These are phyloP conservation scores for Limnodromus scolopaceus DNA, from an alignment of 2,797 vertebrate species.

Conservation along the genomic window DNA sequence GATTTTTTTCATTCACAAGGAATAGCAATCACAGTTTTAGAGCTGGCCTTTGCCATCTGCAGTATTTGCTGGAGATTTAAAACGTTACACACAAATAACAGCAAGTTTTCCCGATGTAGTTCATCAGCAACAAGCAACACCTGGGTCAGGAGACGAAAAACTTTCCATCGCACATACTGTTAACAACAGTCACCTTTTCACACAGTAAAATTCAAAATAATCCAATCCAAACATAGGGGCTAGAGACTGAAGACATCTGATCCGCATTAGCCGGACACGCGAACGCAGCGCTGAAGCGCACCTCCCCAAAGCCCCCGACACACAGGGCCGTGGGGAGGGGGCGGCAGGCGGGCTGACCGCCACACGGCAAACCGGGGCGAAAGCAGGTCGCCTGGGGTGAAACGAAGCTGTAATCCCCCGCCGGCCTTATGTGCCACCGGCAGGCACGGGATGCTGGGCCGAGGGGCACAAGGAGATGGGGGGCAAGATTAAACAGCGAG, in stretches of 20 bases:
- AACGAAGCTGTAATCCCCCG: background rate
- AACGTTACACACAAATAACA: background rate
- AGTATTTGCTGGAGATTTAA: background rate
- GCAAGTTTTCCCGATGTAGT: background rate
- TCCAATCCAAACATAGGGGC: background rate
- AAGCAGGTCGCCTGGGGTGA: background rate
- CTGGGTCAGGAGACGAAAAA: background rate
- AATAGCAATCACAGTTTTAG: background rate
- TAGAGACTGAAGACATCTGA: background rate
- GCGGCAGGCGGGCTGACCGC: background rate
- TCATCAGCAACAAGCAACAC: background rate
- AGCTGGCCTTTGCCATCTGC: background rate
- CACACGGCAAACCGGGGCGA: background rate
- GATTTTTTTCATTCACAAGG: background rate
- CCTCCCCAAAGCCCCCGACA: background rate
- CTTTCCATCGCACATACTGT: background rate
- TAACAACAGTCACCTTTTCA: background rate
- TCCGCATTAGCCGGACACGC: background rate
- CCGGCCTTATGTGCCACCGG: background rate
- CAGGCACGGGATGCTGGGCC: fast-evolving
- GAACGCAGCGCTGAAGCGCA: background rate
- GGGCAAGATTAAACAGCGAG: background rate
- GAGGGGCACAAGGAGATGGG: background rate
- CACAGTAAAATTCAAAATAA: background rate
- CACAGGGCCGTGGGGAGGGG: background rate